These are phyloP conservation scores for Tangara arthus DNA, from an alignment of 2,797 vertebrate genomes.

Conservation along the genomic window DNA sequence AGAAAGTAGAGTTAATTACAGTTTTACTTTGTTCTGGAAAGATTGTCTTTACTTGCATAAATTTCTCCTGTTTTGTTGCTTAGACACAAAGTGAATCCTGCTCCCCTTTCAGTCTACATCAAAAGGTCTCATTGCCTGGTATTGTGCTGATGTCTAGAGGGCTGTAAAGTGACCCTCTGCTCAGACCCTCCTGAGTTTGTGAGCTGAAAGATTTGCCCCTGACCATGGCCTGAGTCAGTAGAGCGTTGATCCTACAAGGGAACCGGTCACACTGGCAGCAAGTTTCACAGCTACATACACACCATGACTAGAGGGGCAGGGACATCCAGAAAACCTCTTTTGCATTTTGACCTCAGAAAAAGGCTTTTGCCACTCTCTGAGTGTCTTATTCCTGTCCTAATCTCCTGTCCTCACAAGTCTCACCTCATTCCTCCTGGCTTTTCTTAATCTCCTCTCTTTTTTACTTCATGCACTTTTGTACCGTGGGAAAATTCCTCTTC, in stretches of 20 bases:
- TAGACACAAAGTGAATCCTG: neutral
- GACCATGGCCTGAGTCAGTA: no score
- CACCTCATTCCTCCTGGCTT: neutral
- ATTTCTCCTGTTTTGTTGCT: neutral
- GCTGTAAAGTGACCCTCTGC: neutral
- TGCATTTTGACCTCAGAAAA: neutral
- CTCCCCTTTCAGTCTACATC: neutral
- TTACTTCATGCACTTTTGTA: neutral
- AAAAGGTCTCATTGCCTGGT: neutral
- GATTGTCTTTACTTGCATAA: neutral
- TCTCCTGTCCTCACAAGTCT: neutral
- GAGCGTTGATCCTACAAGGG: accelerated
- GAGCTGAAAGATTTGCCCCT: neutral
- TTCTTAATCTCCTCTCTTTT: neutral
- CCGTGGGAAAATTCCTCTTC: neutral
- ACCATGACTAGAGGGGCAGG: neutral
- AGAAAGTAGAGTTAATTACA: neutral
- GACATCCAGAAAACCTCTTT: neutral
- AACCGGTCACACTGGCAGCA: neutral
- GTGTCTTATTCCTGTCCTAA: neutral
- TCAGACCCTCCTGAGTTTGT: neutral
- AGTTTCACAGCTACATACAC: neutral
- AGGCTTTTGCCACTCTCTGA: neutral
- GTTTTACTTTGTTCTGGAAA: neutral
- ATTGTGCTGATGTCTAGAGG: neutral